Conservation (phyloP, 2,888 invertebrate genomes). For the Griposia aprilina region DNA sequence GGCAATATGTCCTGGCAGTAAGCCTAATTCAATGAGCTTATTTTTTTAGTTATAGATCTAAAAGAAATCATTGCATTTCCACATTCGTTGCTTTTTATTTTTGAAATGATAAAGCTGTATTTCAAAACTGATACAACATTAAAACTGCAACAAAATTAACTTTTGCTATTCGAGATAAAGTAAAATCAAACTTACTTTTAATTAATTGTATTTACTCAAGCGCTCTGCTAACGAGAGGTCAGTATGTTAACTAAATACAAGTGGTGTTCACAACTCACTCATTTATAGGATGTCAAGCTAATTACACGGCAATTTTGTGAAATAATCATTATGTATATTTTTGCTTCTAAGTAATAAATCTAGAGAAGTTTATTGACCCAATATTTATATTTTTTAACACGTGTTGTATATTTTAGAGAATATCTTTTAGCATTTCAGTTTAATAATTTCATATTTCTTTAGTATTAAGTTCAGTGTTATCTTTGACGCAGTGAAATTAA, state of each 20-base stretch:
- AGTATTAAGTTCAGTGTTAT: background rate
- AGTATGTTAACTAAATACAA: background rate
- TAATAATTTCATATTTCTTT: background rate
- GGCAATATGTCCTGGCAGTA: conserved; percentile 5
- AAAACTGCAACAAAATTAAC: background rate
- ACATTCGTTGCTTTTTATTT: background rate
- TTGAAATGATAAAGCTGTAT: background rate
- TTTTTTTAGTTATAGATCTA: background rate
- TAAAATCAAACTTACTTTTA: background rate
- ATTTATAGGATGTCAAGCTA: background rate
- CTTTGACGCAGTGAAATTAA: background rate
- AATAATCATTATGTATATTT: background rate
- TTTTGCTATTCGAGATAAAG: background rate
- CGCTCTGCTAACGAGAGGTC: background rate
- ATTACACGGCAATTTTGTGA: background rate
- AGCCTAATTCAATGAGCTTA: background rate
- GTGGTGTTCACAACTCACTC: conserved; percentile 25
- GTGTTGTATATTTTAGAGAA: background rate
- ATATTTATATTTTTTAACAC: background rate
- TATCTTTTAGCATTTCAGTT: background rate
- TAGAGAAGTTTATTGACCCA: background rate
- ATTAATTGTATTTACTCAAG: background rate
- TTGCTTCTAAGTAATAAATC: background rate
- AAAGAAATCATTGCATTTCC: background rate
- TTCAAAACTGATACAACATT: background rate